Conservation (phyloP, 35 echinoderm and acorn worm species). For the Ptychodera flava region DNA sequence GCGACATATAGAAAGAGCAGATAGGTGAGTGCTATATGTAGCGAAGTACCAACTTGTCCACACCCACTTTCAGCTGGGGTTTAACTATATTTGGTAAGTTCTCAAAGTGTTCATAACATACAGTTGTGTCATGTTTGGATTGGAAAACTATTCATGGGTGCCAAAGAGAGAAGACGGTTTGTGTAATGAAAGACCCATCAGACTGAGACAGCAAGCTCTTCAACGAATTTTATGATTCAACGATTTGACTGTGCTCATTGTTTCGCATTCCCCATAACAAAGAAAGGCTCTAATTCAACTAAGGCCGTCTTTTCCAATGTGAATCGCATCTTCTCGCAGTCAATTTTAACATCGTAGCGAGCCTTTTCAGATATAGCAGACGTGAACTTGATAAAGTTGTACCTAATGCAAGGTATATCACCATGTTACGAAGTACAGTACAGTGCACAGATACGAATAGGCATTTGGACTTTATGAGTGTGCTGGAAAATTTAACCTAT, state of each 20-base stretch:
- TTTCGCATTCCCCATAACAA: constrained; percentile 44
- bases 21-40: too few species aligned
- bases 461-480: background rate
- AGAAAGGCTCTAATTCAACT: constrained; percentile 22
- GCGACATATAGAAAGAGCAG: too few species aligned
- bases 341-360: constrained; percentile 20
- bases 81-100: too few species aligned
- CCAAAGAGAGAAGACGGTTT: too few species aligned
- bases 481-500: background rate
- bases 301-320: too few species aligned
- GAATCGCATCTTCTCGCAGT: too few species aligned
- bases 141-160: too few species aligned
- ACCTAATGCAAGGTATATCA: constrained; percentile 11
- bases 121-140: too few species aligned
- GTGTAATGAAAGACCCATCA: background rate
- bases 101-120: too few species aligned
- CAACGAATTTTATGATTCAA: constrained; percentile 51
- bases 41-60: too few species aligned
- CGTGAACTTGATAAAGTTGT: constrained; percentile 15
- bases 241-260: constrained; percentile 51
- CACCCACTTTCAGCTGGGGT: too few species aligned
- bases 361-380: constrained; percentile 21
- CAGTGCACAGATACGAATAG: background rate
- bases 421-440: background rate
- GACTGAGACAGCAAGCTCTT: constrained; percentile 57